Evolutionary conservation across 2,888 invertebrate species (phyloP), one percentile per base, ranked within the genome.

Genomic region (Ectemnius cavifrons): DNA sequence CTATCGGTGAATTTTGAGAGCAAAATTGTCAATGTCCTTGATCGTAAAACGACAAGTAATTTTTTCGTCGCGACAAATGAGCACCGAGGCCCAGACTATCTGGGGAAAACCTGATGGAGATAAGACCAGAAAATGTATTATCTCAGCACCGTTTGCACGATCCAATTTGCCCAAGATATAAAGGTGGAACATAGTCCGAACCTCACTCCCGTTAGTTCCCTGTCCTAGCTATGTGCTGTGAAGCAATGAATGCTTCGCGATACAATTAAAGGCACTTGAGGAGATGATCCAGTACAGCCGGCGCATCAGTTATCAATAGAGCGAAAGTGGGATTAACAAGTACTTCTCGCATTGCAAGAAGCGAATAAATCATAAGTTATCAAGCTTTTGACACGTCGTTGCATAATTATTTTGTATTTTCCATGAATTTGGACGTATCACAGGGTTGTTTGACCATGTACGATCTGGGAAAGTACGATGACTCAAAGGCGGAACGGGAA

Each of bases 21-120:
- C 37, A 14, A 64, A 16, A 16, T 65, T 6, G 16, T 45, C n/a
- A 4, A 4, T 23, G 63, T 27, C 37, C 52, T 74, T 60, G 49
- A 28, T 47, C n/a, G 4, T 63, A 56, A 64, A 49, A 6, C 14
- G 16, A 1, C n/a, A 46, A 45, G 28, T 46, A 47, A 77, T 69
- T 66, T 76, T 73, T 72, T 56, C 27, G 45, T 60, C 49, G 60
- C n/a, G 46, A 46, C 52, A 52, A 52, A 52, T 52, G 45, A 18
- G 69, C 60, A 18, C 60, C 63, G 18, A 60, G 72, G 63, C 27
- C 45, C 71, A 18, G 69, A 69, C 61, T 84, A 85, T 73, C 79
- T 85, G 82, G 84, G 86, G 68, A 85, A 86, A 83, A 84, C 86
- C 86, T 77, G 77, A 52, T 23, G 57, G 52, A 70, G 84, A 86